These are phyloP conservation scores for Pterophyllum scalare DNA, from an alignment of 2,113 vertebrate genomes.

Conservation along the genomic window DNA sequence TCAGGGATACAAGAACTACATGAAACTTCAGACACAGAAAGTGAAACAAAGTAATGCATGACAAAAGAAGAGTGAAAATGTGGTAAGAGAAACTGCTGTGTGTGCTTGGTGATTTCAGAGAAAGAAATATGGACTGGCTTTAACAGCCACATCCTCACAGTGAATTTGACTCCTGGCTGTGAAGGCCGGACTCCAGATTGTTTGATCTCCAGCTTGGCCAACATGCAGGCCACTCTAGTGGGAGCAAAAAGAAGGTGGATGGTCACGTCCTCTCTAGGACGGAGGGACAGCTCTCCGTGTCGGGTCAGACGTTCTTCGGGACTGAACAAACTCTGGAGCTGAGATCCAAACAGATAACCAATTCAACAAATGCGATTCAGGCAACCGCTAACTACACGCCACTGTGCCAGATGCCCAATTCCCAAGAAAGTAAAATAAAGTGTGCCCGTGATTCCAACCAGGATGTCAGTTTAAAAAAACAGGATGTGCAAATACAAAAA, in stretches of 20 bases:
- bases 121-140: background rate
- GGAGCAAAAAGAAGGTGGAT: constrained; percentile 92
- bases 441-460: background rate
- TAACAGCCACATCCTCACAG: constrained; percentile 80
- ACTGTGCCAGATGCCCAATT: background rate
- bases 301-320: constrained; percentile 88
- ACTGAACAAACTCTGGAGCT: constrained; percentile 94
- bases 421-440: background rate
- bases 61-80: background rate
- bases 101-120: background rate
- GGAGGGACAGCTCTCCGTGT: constrained; percentile 89
- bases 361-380: background rate
- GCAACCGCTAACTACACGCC: background rate
- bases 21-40: background rate
- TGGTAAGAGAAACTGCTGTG: background rate
- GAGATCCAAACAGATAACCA: background rate
- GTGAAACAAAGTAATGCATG: background rate
- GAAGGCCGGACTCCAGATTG: constrained; percentile 85
- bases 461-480: background rate
- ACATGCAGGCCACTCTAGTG: constrained; percentile 91
- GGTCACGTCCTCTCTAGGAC: constrained; percentile 87
- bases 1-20: background rate
- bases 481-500: background rate
- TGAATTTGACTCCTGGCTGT: constrained; percentile 93
- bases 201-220: constrained; percentile 97